phyloP scores from a whole-genome alignment of 2,113 vertebrate species.

The Ramphastos sulfuratus region DNA sequence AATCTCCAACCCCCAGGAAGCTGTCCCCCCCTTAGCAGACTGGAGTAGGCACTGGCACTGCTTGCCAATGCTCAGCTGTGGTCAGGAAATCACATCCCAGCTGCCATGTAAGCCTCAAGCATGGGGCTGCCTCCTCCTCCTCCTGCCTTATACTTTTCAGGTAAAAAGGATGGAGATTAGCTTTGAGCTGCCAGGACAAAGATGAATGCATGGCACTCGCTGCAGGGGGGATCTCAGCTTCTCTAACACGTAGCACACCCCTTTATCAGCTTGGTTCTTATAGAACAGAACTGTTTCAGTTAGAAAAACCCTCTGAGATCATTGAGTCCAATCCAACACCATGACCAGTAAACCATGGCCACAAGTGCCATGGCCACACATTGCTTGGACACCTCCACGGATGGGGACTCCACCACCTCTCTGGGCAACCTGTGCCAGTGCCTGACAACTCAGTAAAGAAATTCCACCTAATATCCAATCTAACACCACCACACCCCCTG shows the following conservation, averaged over 20 bases:
- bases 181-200: neutral
- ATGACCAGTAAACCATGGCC: too few species aligned
- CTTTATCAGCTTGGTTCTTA: neutral
- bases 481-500: too few species aligned
- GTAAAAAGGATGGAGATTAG: neutral
- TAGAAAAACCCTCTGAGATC: too few species aligned
- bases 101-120: neutral
- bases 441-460: too few species aligned
- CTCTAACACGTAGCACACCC: neutral
- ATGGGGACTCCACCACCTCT: too few species aligned
- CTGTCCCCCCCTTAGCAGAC: neutral
- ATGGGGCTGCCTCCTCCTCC: neutral
- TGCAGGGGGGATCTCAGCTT: neutral
- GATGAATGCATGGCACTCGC: neutral
- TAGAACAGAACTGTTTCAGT: too few species aligned
- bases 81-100: neutral
- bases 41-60: neutral
- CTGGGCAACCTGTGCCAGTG: too few species aligned
- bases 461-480: too few species aligned
- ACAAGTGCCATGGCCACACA: too few species aligned
- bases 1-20: neutral
- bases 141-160: neutral
- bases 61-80: fast-evolving
- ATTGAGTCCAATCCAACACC: too few species aligned
- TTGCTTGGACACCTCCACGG: too few species aligned